Evolutionary conservation across 2,797 vertebrate genomes (phyloP).

Genomic region (Scolopax bukidnonensis): DNA sequence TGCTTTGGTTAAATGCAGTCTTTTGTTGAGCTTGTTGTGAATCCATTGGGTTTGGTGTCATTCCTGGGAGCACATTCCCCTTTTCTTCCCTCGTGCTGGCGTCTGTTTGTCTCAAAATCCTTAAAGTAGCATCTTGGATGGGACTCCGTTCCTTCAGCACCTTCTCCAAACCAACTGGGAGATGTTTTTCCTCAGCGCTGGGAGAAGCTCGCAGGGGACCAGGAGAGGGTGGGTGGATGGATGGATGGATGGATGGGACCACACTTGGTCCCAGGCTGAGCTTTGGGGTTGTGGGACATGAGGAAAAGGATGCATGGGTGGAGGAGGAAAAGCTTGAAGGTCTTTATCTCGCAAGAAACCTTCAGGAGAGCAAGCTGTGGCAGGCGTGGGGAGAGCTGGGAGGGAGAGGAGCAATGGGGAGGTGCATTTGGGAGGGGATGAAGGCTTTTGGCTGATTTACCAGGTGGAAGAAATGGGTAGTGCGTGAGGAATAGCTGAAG

Average conservation of each 20-base stretch:
- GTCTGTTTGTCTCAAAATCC: accelerated
- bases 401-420: background rate
- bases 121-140: background rate
- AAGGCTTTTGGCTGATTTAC: background rate
- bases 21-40: background rate
- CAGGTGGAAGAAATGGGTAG: background rate
- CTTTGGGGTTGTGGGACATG: background rate
- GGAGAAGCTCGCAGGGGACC: background rate
- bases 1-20: background rate
- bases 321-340: background rate
- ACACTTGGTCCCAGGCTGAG: accelerated
- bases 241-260: background rate
- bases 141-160: background rate
- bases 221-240: background rate
- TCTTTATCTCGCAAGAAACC: background rate
- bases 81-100: accelerated
- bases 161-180: background rate
- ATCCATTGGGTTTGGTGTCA: background rate
- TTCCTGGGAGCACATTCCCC: background rate
- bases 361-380: background rate
- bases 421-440: background rate
- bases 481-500: accelerated
- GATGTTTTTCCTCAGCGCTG: background rate
- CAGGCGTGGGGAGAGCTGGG: background rate
- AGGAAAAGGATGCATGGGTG: background rate